Percentiles rank a stretch among this genome's conserved stretches.
phyloP scores from a whole-genome alignment of 2,113 vertebrate genomes.

The Rynchops niger region DNA sequence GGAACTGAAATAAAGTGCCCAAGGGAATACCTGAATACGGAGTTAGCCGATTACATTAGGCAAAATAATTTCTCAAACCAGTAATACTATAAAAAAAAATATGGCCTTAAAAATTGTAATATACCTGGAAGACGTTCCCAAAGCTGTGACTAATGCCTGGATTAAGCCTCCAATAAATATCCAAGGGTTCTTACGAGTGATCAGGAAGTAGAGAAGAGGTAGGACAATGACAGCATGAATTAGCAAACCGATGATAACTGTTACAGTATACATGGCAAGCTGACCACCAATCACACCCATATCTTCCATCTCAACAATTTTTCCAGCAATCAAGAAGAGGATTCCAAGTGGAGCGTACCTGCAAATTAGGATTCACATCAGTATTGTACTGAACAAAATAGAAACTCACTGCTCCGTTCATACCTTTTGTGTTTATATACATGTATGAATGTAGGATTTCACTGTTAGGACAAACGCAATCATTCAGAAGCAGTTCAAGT shows the following conservation, averaged over 20 bases:
- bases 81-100: not conserved
- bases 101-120: not conserved
- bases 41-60: not conserved
- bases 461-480: not conserved
- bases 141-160: slow-evolving; percentile 91
- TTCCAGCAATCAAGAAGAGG: slow-evolving; percentile 95
- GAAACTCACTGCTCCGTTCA: not conserved
- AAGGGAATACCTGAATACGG: not conserved
- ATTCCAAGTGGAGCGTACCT: slow-evolving; percentile 97
- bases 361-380: not conserved
- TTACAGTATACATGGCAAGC: slow-evolving; percentile 96
- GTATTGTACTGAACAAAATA: not conserved
- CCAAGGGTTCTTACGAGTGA: slow-evolving; percentile 94
- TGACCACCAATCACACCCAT: slow-evolving; percentile 95
- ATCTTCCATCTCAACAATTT: slow-evolving; percentile 99
- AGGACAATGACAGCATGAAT: slow-evolving; percentile 91
- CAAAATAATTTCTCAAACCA: not conserved
- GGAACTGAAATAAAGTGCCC: not conserved
- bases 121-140: slow-evolving; percentile 96
- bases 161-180: slow-evolving; percentile 93
- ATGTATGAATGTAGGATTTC: not conserved
- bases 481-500: not conserved
- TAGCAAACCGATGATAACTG: slow-evolving; percentile 90
- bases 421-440: not conserved
- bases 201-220: slow-evolving; percentile 91